A percentile compares a stretch with the other conserved stretches of the same genome.
phyloP scores from a whole-genome alignment of 2,797 vertebrate genomes.

The Xenops minutus region DNA sequence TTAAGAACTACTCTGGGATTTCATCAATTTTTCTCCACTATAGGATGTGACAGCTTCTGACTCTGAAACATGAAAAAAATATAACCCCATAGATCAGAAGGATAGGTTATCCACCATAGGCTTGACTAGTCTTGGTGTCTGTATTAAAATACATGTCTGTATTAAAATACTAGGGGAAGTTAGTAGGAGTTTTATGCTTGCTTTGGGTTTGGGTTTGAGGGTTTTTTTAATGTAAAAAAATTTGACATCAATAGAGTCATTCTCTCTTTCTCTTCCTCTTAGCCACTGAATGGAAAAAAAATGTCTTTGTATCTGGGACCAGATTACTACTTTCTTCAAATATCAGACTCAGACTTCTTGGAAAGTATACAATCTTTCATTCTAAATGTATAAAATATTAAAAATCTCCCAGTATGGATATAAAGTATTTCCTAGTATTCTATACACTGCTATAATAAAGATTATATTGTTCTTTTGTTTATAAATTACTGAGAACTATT shows the following conservation, averaged over 20 bases:
- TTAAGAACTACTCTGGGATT: neutral
- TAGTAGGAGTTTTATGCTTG: neutral
- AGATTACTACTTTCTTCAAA: neutral
- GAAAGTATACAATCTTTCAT: neutral
- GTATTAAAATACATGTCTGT: neutral
- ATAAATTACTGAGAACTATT: neutral
- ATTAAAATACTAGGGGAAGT: neutral
- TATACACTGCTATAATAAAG: neutral
- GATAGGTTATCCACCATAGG: neutral
- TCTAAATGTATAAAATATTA: neutral
- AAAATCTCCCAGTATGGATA: neutral
- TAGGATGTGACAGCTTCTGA: fast-evolving
- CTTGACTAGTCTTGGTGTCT: neutral
- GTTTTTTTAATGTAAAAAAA: neutral
- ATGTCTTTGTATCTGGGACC: neutral
- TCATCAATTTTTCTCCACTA: neutral
- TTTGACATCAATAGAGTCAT: neutral
- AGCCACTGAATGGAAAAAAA: neutral
- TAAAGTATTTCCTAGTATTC: neutral
- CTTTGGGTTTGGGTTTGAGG: neutral
- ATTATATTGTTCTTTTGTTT: neutral
- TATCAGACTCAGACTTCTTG: neutral
- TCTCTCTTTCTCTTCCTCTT: neutral
- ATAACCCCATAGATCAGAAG: neutral
- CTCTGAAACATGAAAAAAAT: neutral